Evolutionary conservation across 2,888 invertebrate genomes (phyloP).

Genomic region (Epinotia demarniana): DNA sequence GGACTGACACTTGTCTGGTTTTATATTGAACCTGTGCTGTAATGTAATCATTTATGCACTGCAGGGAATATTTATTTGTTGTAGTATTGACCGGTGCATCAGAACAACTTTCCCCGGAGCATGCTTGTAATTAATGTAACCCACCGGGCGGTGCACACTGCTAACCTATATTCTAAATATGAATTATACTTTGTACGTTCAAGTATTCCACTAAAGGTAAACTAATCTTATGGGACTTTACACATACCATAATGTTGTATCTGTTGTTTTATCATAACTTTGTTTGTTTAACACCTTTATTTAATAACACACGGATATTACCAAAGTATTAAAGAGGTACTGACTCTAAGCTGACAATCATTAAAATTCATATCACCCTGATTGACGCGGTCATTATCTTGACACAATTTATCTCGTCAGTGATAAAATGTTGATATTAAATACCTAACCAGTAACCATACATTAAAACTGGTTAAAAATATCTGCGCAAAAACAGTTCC

Average conservation of each 20-base stretch:
- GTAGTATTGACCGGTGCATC: constrained; percentile 9
- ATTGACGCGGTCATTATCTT: constrained; percentile 10
- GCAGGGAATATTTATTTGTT: constrained; percentile 25
- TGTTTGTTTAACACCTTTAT: not conserved
- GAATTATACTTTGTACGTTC: not conserved
- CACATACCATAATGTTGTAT: not conserved
- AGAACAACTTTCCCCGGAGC: constrained; percentile 13
- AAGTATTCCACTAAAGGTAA: not conserved
- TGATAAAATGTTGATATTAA: not conserved
- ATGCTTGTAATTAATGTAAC: not conserved
- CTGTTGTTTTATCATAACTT: not conserved
- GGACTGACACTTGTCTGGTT: not conserved
- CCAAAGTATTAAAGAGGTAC: not conserved
- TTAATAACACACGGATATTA: not conserved
- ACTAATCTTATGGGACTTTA: not conserved
- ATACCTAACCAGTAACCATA: not conserved
- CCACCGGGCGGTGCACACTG: not conserved
- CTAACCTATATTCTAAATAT: constrained; percentile 14
- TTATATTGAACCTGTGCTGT: constrained; percentile 6
- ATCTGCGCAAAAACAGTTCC: constrained; percentile 61
- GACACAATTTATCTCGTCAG: not conserved
- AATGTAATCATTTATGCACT: constrained; percentile 22
- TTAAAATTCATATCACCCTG: not conserved
- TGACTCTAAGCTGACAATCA: not conserved
- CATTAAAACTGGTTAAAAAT: constrained; percentile 60